These are phyloP conservation scores for Heliocidaris erythrogramma DNA, from an alignment of 35 echinoderm and acorn worm genomes.

Conservation along the genomic window DNA sequence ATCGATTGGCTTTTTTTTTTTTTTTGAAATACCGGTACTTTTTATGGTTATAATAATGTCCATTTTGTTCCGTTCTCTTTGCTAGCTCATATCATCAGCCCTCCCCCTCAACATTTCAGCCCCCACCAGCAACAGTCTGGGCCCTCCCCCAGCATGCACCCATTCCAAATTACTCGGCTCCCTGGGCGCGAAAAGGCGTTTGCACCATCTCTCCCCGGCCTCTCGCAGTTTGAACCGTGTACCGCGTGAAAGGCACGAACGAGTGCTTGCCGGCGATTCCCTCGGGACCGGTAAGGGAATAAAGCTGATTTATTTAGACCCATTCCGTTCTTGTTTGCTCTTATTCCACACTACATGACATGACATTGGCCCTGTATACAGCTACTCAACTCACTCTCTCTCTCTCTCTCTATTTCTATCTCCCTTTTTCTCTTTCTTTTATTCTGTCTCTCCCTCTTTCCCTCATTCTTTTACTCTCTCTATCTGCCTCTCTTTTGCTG, in stretches of 20 bases:
- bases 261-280: background rate
- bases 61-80: no score
- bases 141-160: background rate
- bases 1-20: no score
- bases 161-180: background rate
- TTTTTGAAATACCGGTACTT: no score
- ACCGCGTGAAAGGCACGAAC: constrained; percentile 28
- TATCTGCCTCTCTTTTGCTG: background rate
- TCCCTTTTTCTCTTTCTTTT: background rate
- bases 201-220: background rate
- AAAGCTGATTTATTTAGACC: constrained; percentile 40
- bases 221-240: background rate
- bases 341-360: background rate
- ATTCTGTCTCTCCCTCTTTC: background rate
- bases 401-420: background rate
- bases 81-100: no score
- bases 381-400: background rate
- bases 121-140: background rate
- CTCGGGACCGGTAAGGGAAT: background rate
- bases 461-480: background rate
- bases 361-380: background rate
- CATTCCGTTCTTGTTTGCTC: constrained; percentile 10
- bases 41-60: no score
- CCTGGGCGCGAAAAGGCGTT: constrained; percentile 24
- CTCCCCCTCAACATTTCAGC: background rate